Percentiles rank a stretch among this genome's conserved stretches.
Evolutionary conservation across 2,113 vertebrate genomes (phyloP).

Genomic region (Microtus montanus): DNA sequence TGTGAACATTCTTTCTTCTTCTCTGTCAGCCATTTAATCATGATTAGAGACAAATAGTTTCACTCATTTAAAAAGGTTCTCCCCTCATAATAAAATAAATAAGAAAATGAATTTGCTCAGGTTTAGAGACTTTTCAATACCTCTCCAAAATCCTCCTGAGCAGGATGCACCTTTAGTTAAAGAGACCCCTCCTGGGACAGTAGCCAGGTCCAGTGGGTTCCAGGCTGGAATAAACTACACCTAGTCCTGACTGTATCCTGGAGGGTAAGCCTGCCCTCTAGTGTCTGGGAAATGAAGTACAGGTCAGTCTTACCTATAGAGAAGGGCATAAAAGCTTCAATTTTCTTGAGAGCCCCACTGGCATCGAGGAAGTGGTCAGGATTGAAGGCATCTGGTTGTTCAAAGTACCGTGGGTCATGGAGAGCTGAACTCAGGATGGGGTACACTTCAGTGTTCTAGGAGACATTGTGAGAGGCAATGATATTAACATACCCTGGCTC

Average conservation of each 20-base stretch:
- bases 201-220: neutral
- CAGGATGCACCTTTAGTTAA: no score
- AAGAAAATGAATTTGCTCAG: neutral
- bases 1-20: no score
- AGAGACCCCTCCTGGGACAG: neutral
- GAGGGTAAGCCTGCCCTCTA: neutral
- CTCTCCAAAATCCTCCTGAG: no score
- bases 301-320: constrained; percentile 61
- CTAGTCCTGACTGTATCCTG: neutral
- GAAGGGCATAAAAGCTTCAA: constrained; percentile 80
- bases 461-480: neutral
- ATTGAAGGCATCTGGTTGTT: no score
- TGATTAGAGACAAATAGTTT: no score
- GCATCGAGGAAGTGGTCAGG: no score
- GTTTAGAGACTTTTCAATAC: neutral
- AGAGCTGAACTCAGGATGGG: no score
- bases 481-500: neutral
- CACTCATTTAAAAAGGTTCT: no score
- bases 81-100: no score
- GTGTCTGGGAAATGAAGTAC: no score
- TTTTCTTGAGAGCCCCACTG: constrained; percentile 57
- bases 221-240: neutral
- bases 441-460: neutral
- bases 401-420: no score
- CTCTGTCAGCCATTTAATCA: no score